Conservation (phyloP, 2,797 vertebrate species). For the Gymnopithys bicolor region DNA sequence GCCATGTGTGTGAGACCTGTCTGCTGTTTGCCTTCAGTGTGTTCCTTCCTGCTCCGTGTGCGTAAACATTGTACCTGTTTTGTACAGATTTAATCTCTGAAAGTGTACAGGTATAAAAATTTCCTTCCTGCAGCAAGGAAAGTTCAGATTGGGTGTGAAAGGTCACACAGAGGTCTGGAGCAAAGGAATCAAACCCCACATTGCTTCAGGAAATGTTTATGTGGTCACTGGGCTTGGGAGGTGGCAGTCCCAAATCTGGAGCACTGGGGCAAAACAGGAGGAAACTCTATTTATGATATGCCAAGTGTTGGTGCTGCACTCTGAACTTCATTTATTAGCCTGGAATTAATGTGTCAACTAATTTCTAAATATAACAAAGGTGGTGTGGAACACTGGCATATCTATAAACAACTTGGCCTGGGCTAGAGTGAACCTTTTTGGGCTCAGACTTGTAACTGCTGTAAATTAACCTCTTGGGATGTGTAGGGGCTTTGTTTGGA, state of each 20-base stretch:
- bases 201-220: neutral
- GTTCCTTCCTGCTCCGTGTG: neutral
- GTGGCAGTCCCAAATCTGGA: neutral
- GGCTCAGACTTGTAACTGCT: neutral
- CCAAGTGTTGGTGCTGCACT: neutral
- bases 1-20: neutral
- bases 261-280: neutral
- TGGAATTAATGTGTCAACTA: neutral
- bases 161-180: neutral
- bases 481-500: neutral
- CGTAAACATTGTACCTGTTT: neutral
- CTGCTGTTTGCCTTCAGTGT: slow-evolving; percentile 57
- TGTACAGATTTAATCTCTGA: neutral
- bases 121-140: neutral
- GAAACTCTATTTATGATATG: rapidly evolving
- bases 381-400: neutral
- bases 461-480: neutral
- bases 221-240: neutral
- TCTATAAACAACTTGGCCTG: neutral
- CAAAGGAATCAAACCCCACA: neutral
- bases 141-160: neutral
- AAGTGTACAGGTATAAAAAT: neutral
- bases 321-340: neutral
- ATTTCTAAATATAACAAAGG: neutral
- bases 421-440: neutral